phyloP scores from a whole-genome alignment of 2,797 vertebrate species.

The Pristis pectinata region DNA sequence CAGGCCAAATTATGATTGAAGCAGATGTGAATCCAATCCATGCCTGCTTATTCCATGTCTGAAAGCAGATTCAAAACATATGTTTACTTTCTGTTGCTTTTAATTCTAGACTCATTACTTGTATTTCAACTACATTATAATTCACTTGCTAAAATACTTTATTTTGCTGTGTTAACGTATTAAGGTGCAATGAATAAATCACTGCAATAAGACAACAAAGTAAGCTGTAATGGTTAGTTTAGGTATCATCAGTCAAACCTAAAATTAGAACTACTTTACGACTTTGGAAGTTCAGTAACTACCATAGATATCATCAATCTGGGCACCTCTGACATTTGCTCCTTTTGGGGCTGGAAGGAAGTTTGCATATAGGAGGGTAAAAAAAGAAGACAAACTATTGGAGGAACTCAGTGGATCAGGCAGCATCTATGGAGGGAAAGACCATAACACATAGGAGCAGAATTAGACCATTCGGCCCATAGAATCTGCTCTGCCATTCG shows the following conservation, averaged over 20 bases:
- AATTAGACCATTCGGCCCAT: no score
- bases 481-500: no score
- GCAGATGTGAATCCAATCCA: not conserved
- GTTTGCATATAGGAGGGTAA: no score
- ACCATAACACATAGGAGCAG: no score
- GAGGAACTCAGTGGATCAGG: no score
- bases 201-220: not conserved
- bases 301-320: not conserved
- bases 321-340: not conserved
- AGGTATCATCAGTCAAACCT: no score
- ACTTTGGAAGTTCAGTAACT: not conserved
- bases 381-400: no score
- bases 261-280: not conserved
- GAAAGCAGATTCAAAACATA: slow-evolving; percentile 5
- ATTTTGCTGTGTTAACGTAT: no score
- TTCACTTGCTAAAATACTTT: not conserved
- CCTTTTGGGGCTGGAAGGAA: not conserved
- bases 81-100: slow-evolving; percentile 3
- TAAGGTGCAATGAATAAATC: not conserved
- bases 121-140: not conserved
- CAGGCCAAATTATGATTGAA: slow-evolving; percentile 4
- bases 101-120: not conserved
- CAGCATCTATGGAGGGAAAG: no score
- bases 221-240: not conserved
- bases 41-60: not conserved